Evolutionary conservation across 2,113 vertebrate species (phyloP).

Genomic region (Leptobrachium ailaonicum): DNA sequence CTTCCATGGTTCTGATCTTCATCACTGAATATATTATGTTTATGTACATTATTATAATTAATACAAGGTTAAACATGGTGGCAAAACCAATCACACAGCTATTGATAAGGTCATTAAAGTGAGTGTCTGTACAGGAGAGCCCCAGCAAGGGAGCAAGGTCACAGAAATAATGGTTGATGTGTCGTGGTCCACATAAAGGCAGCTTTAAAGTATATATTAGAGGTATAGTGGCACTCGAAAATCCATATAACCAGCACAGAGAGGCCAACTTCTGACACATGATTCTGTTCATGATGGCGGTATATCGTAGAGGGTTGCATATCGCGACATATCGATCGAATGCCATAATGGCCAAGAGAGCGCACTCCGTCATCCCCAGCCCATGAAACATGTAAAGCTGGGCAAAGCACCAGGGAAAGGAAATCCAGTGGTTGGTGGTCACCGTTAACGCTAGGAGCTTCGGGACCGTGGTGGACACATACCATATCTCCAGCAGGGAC

Average conservation of each 20-base stretch:
- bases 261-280: slow-evolving; percentile 51
- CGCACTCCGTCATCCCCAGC: slow-evolving; percentile 59
- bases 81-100: slow-evolving; percentile 18
- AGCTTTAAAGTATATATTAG: slow-evolving; percentile 48
- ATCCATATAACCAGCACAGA: slow-evolving; percentile 57
- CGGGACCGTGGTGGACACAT: slow-evolving; percentile 55
- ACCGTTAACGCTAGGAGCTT: slow-evolving; percentile 58
- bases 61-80: slow-evolving; percentile 13
- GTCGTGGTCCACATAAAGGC: slow-evolving; percentile 57
- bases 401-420: slow-evolving; percentile 56
- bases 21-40: slow-evolving; percentile 23
- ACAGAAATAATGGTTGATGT: slow-evolving; percentile 62
- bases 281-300: slow-evolving; percentile 52
- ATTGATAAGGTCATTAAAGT: slow-evolving; percentile 41
- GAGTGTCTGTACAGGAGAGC: slow-evolving; percentile 58
- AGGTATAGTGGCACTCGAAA: slow-evolving; percentile 58
- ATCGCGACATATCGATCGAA: slow-evolving; percentile 63
- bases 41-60: slow-evolving; percentile 27
- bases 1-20: slow-evolving; percentile 38
- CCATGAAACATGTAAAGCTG: slow-evolving; percentile 65
- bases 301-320: slow-evolving; percentile 58
- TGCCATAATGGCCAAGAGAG: slow-evolving; percentile 60
- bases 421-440: slow-evolving; percentile 45
- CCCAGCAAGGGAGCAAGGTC: slow-evolving; percentile 60
- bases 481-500: slow-evolving; percentile 62